phyloP scores from a whole-genome alignment of 2,888 invertebrate species.

The Torymus auratus region DNA sequence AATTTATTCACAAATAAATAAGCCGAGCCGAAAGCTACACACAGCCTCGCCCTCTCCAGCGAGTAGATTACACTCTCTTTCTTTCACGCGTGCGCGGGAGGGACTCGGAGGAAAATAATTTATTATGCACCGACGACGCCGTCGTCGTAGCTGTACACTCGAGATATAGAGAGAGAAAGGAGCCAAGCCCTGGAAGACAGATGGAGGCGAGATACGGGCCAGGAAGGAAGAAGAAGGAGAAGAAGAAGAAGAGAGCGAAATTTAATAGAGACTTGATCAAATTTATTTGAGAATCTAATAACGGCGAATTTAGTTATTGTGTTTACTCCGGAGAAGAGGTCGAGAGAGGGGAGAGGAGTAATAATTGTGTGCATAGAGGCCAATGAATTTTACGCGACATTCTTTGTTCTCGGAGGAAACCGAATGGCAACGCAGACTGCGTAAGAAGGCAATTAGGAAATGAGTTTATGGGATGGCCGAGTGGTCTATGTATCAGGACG shows the following conservation, averaged over 20 bases:
- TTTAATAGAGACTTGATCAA: slow-evolving; percentile 39
- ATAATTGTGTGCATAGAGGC: too few species aligned
- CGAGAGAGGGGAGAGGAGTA: too few species aligned
- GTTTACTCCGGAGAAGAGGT: not conserved
- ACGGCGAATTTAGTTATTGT: slow-evolving; percentile 3
- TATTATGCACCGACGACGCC: slow-evolving; percentile 41
- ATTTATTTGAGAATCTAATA: slow-evolving; percentile 34
- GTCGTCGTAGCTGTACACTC: not conserved
- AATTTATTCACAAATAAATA: slow-evolving; percentile 48
- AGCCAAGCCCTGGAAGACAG: not conserved
- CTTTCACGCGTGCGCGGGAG: slow-evolving; percentile 1
- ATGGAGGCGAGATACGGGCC: not conserved
- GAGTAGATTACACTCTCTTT: slow-evolving; percentile 35
- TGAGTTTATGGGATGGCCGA: too few species aligned
- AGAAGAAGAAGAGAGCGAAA: slow-evolving; percentile 10
- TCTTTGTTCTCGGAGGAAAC: too few species aligned
- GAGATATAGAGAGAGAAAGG: not conserved
- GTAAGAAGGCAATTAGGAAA: too few species aligned
- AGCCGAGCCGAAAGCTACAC: not conserved
- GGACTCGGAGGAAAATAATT: slow-evolving; percentile 45
- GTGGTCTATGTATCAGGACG: too few species aligned
- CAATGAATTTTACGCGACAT: too few species aligned
- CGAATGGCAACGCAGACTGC: too few species aligned
- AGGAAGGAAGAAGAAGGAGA: not conserved
- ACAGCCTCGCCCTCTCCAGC: slow-evolving; percentile 7